Conservation (phyloP, 2,113 vertebrate species). For the Bubo blakistoni region DNA sequence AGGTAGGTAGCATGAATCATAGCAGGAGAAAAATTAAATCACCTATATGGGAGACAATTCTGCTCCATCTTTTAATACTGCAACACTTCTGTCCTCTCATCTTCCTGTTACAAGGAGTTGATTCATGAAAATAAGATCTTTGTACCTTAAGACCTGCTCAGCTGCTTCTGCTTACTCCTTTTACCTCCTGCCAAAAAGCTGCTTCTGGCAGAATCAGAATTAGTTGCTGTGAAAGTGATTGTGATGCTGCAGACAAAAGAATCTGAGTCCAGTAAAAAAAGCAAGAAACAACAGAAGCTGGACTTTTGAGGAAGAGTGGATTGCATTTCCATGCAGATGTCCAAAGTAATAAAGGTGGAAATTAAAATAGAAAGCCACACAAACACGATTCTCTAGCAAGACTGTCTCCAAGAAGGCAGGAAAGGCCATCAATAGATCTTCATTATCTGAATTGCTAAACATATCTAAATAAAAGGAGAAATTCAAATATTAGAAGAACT, state of each 20-base stretch:
- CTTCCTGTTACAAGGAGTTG: background rate
- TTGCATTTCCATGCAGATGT: background rate
- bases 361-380: conserved; percentile 43
- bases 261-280: background rate
- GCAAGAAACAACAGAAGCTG: background rate
- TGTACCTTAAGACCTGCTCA: conserved; percentile 29
- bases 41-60: background rate
- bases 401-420: conserved; percentile 50
- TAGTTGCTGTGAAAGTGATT: background rate
- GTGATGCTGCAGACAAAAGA: conserved; percentile 31
- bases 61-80: background rate
- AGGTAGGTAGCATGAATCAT: background rate
- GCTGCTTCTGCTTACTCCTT: conserved; percentile 20
- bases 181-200: conserved; percentile 31
- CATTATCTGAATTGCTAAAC: conserved; percentile 53
- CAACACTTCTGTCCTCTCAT: background rate
- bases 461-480: conserved; percentile 54
- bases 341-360: conserved; percentile 33
- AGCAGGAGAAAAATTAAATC: background rate
- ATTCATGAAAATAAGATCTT: conserved; percentile 30
- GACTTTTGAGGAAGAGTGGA: conserved; percentile 22
- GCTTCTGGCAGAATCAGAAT: conserved; percentile 21
- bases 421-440: conserved; percentile 53
- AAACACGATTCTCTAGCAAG: conserved; percentile 47
- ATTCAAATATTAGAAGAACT: conserved; percentile 43